Conservation (phyloP, 2,113 vertebrate genomes). For the Odocoileus virginianus region DNA sequence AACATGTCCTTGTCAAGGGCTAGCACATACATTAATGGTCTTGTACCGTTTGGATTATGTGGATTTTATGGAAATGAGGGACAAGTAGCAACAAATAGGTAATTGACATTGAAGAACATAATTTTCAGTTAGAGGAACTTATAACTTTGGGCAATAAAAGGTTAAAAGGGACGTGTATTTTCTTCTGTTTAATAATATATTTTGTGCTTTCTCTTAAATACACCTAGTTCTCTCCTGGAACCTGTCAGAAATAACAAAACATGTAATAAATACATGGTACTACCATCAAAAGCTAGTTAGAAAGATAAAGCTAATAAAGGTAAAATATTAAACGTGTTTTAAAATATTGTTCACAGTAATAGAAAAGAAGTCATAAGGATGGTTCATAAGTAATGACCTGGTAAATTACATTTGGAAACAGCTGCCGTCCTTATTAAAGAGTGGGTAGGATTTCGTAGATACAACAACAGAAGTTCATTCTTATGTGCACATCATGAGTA, state of each 20-base stretch:
- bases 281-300: background rate
- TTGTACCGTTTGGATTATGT: background rate
- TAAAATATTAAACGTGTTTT: background rate
- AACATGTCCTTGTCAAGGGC: background rate
- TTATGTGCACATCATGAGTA: background rate
- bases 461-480: background rate
- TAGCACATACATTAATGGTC: background rate
- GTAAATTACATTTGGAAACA: background rate
- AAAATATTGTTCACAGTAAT: background rate
- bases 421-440: background rate
- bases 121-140: background rate
- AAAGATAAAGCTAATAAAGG: background rate
- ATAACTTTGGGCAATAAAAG: background rate
- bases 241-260: conserved; percentile 2
- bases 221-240: background rate
- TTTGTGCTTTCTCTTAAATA: conserved; percentile 1
- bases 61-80: conserved; percentile 8
- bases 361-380: background rate
- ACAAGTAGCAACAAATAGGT: background rate
- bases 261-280: background rate
- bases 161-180: background rate
- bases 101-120: background rate
- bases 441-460: background rate
- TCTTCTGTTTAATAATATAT: background rate
- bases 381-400: background rate